Conservation (phyloP, 1,140 invertebrate genomes). For the Lineus longissimus region DNA sequence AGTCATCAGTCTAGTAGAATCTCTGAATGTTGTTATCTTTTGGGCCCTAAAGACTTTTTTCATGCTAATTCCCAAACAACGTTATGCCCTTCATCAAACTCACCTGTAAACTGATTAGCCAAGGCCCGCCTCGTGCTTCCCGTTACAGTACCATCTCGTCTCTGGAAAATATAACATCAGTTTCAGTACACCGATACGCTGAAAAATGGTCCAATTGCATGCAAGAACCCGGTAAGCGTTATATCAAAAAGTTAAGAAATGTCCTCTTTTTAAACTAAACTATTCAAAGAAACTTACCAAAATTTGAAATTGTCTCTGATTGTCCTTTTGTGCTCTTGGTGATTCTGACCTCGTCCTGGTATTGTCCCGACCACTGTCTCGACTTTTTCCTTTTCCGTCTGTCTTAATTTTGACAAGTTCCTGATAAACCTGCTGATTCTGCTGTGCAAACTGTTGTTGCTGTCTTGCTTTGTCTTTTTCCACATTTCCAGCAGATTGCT, state of each 20-base stretch:
- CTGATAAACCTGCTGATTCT: neutral
- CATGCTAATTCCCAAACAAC: too few species aligned
- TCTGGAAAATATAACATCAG: conserved; percentile 19
- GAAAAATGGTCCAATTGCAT: neutral
- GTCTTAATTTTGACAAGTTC: neutral
- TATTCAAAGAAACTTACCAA: too few species aligned
- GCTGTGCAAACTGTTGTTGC: neutral
- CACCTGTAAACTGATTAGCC: conserved; percentile 23
- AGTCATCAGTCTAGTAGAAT: too few species aligned
- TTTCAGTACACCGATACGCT: neutral
- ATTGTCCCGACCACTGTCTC: neutral
- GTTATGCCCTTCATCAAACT: too few species aligned
- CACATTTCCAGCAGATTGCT: neutral
- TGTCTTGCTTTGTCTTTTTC: neutral
- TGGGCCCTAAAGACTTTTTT: too few species aligned
- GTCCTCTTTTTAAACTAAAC: neutral
- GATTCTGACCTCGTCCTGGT: neutral
- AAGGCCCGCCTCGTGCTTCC: conserved; percentile 26
- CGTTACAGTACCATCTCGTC: conserved; percentile 31
- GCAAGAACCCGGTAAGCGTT: neutral
- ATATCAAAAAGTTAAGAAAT: neutral
- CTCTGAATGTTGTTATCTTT: too few species aligned
- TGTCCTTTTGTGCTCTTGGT: neutral
- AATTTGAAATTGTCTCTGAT: conserved; percentile 3
- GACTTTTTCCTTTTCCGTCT: neutral